These are phyloP conservation scores for Parnassius glacialis DNA, from an alignment of 2,888 invertebrate species.

Conservation along the genomic window DNA sequence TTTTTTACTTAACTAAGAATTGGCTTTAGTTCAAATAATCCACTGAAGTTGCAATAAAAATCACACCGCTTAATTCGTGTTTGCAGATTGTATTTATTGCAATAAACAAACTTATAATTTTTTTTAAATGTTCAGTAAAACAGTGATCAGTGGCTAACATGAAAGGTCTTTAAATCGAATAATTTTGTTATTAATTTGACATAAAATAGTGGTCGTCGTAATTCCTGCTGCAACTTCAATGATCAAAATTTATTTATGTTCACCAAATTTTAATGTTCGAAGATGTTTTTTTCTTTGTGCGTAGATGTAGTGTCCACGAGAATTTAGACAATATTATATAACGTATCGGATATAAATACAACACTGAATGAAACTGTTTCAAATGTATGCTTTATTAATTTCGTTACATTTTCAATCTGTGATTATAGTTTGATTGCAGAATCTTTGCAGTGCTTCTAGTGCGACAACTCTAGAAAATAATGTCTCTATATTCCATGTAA, in stretches of 20 bases:
- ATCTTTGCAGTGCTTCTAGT: too few relatives aligned
- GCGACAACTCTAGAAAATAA: too few relatives aligned
- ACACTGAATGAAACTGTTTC: background rate
- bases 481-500: too few relatives aligned
- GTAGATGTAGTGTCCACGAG: constrained; percentile 31
- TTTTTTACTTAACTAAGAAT: constrained; percentile 68
- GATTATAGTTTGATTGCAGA: too few relatives aligned
- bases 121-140: too few relatives aligned
- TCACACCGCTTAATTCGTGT: background rate
- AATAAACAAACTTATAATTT: background rate
- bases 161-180: too few relatives aligned
- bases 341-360: constrained; percentile 37
- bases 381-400: too few relatives aligned
- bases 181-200: too few relatives aligned
- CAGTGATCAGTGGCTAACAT: too few relatives aligned
- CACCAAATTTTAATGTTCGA: constrained; percentile 36
- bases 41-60: constrained; percentile 20
- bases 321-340: constrained; percentile 36
- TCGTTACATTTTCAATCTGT: too few relatives aligned
- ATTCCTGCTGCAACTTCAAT: constrained; percentile 7
- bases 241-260: constrained; percentile 11
- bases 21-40: constrained; percentile 61
- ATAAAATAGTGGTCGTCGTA: background rate
- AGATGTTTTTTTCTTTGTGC: constrained; percentile 55
- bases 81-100: background rate